phyloP scores from a whole-genome alignment of 2,113 vertebrate species.

The Chascanopsetta lugubris region DNA sequence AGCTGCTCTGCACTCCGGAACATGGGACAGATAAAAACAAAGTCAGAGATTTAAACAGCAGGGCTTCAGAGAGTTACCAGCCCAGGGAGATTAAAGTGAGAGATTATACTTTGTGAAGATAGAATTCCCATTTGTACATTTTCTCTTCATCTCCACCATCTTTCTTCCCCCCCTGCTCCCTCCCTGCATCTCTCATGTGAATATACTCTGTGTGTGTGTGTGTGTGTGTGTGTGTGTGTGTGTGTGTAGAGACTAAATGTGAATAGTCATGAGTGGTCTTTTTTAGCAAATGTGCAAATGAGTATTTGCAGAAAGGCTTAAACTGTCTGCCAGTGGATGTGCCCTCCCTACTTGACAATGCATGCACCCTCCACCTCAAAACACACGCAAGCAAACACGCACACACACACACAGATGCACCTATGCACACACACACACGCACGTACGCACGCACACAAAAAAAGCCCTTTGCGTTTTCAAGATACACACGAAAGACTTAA shows the following conservation, averaged over 20 bases:
- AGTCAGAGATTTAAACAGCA: conserved; percentile 44
- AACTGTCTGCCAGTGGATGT: conserved; percentile 35
- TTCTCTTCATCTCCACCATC: conserved; percentile 56
- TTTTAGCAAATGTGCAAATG: too few relatives aligned
- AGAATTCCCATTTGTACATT: conserved; percentile 67
- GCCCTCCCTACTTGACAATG: too few relatives aligned
- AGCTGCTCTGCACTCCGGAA: conserved; percentile 7
- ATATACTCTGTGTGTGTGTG: background rate
- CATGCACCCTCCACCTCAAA: background rate
- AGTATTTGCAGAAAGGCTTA: conserved; percentile 22
- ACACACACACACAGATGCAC: conserved; percentile 12
- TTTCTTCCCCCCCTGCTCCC: conserved; percentile 26
- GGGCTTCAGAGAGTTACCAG: conserved; percentile 56
- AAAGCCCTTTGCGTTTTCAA: conserved; percentile 21
- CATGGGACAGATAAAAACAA: background rate
- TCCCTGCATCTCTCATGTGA: conserved; percentile 41
- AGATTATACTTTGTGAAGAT: conserved; percentile 69
- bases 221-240: background rate
- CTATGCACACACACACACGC: conserved; percentile 13
- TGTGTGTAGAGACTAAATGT: background rate
- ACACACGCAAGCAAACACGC: conserved; percentile 14
- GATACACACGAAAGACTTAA: conserved; percentile 17
- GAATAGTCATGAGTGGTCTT: conserved; percentile 1
- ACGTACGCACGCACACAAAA: conserved; percentile 10
- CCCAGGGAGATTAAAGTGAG: conserved; percentile 68